Evolutionary conservation across 2,113 vertebrate genomes (phyloP).

Genomic region (Labrus mixtus): DNA sequence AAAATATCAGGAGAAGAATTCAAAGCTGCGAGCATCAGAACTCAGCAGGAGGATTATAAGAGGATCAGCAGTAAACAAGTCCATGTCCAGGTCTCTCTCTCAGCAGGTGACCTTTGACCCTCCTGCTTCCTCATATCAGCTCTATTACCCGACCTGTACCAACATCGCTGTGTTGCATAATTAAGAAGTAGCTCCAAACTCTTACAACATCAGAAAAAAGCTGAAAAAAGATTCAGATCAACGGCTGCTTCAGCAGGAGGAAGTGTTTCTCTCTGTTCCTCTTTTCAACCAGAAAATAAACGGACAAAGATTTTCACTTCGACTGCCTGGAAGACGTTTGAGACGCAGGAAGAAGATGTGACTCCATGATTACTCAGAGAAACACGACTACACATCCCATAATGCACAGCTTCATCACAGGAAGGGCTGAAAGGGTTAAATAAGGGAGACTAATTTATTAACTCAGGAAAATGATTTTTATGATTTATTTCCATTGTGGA

Average conservation of each 20-base stretch:
- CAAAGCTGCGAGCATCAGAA: too few relatives aligned
- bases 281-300: slow-evolving; percentile 15
- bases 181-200: not conserved
- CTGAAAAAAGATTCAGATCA: not conserved
- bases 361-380: too few relatives aligned
- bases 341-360: not conserved
- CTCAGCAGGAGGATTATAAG: too few relatives aligned
- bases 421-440: too few relatives aligned
- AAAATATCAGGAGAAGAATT: too few relatives aligned
- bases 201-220: slow-evolving; percentile 16
- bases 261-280: slow-evolving; percentile 56
- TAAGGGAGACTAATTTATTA: too few relatives aligned
- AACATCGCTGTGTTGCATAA: slow-evolving; percentile 24
- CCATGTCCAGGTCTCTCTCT: not conserved
- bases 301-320: not conserved
- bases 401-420: too few relatives aligned
- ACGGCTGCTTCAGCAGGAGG: slow-evolving; percentile 28
- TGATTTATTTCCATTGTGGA: too few relatives aligned
- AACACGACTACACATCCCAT: too few relatives aligned
- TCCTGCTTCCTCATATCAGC: slow-evolving; percentile 2
- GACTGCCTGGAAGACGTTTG: not conserved
- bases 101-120: slow-evolving; percentile 20
- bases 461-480: too few relatives aligned
- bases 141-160: not conserved
- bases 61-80: too few relatives aligned